Evolutionary conservation across 2,113 vertebrate species (phyloP).

Genomic region (Equus przewalskii): DNA sequence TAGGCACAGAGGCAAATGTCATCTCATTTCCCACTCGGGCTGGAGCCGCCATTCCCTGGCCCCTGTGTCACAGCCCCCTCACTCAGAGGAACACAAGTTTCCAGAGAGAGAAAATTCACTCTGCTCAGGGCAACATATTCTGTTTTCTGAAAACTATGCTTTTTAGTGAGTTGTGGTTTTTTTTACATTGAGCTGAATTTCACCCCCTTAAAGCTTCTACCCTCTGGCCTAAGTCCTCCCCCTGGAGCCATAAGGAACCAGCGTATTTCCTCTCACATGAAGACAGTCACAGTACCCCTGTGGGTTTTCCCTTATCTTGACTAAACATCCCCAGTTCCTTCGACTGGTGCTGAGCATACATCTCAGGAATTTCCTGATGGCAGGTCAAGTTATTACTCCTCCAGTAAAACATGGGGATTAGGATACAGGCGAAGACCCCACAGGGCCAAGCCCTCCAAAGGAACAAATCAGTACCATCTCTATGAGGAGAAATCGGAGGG

Average conservation of each 20-base stretch:
- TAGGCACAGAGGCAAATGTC: neutral
- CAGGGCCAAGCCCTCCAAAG: neutral
- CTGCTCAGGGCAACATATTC: neutral
- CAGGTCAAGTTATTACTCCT: neutral
- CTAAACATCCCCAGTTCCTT: constrained; percentile 38
- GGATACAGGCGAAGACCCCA: neutral
- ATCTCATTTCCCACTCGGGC: neutral
- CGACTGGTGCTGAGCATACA: neutral
- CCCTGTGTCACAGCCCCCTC: neutral
- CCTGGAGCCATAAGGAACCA: neutral
- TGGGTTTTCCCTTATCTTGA: constrained; percentile 50
- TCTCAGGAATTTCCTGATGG: constrained; percentile 54
- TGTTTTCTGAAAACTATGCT: neutral
- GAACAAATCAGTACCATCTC: neutral
- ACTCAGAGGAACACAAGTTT: neutral
- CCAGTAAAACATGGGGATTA: neutral
- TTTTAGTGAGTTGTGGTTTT: neutral
- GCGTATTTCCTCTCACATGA: neutral
- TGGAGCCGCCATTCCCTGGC: neutral
- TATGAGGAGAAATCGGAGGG: neutral
- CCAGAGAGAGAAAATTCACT: neutral
- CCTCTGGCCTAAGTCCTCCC: neutral
- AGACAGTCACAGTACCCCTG: neutral
- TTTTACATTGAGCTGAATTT: neutral
- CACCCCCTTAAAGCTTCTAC: neutral